These are phyloP conservation scores for Epinephelus malabaricus DNA, from an alignment of 2,797 vertebrate species.

Conservation along the genomic window DNA sequence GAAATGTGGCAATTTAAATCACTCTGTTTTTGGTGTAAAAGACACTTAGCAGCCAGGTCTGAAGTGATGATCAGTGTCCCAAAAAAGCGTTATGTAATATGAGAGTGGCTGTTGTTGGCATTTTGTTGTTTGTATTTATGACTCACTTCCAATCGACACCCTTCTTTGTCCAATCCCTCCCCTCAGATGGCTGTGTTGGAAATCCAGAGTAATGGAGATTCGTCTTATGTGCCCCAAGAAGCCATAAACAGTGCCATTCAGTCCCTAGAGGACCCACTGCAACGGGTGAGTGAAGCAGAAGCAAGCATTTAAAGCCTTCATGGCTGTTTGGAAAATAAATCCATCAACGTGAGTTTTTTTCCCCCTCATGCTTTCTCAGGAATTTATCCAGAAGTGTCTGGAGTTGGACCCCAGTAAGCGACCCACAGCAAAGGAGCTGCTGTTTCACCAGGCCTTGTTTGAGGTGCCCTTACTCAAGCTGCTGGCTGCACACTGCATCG, in stretches of 20 bases:
- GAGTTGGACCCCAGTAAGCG: slow-evolving; percentile 92
- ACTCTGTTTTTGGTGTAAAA: no score
- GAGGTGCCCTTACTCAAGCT: slow-evolving; percentile 98
- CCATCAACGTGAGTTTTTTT: not conserved
- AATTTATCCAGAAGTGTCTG: slow-evolving; percentile 99
- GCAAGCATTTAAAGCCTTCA: not conserved
- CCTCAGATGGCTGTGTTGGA: slow-evolving; percentile 97
- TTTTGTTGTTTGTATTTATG: not conserved
- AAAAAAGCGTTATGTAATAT: not conserved
- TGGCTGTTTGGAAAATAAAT: not conserved
- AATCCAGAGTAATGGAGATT: slow-evolving; percentile 98
- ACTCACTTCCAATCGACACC: not conserved
- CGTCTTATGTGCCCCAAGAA: slow-evolving; percentile 98
- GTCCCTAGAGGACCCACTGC: slow-evolving; percentile 94
- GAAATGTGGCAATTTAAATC: slow-evolving; percentile 2
- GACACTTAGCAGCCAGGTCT: not conserved
- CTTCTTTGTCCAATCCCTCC: slow-evolving; percentile 6
- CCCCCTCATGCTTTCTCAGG: slow-evolving; percentile 77
- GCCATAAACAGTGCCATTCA: slow-evolving; percentile 98
- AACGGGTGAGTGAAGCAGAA: slow-evolving; percentile 66
- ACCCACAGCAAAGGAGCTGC: slow-evolving; percentile 95
- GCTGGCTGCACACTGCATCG: slow-evolving; percentile 96
- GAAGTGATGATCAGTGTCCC: not conserved
- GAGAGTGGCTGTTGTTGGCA: not conserved
- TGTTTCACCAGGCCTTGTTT: slow-evolving; percentile 97